Evolutionary conservation across 2,888 invertebrate genomes (phyloP).

Genomic region (Pecten maximus): DNA sequence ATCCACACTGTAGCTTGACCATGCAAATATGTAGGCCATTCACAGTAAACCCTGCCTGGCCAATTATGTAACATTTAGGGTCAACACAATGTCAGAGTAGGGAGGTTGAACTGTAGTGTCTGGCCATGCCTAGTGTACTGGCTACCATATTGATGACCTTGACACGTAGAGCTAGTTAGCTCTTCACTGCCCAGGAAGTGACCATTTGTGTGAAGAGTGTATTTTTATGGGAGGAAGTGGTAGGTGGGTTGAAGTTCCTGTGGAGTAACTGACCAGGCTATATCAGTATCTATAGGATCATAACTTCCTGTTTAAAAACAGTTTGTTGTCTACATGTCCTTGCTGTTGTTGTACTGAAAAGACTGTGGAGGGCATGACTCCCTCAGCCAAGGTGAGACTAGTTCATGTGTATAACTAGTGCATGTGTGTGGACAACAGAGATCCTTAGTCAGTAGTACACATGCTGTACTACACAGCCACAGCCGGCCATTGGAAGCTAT

Average conservation of each 20-base stretch:
- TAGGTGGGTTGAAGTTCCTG: not conserved
- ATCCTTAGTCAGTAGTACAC: too few relatives aligned
- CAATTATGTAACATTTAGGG: not conserved
- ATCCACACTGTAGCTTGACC: not conserved
- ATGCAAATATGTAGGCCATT: not conserved
- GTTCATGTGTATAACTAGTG: constrained; percentile 17
- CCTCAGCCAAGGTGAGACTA: not conserved
- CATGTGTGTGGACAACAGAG: not conserved
- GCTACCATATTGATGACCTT: not conserved
- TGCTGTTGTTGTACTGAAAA: not conserved
- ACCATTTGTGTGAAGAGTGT: not conserved
- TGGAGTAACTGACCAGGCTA: not conserved
- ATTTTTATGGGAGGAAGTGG: not conserved
- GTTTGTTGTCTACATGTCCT: too few relatives aligned
- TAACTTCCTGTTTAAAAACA: not conserved
- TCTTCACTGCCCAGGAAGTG: constrained; percentile 13
- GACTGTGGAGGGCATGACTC: not conserved
- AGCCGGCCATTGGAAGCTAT: constrained; percentile 16
- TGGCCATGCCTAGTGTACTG: not conserved
- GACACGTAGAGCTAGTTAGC: not conserved
- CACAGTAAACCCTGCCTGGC: not conserved
- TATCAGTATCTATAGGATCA: not conserved
- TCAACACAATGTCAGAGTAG: not conserved
- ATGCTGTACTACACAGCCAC: not conserved
- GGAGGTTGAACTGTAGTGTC: not conserved